Evolutionary conservation across 2,797 vertebrate species (phyloP).

Genomic region (Poeciliopsis presidionis): DNA sequence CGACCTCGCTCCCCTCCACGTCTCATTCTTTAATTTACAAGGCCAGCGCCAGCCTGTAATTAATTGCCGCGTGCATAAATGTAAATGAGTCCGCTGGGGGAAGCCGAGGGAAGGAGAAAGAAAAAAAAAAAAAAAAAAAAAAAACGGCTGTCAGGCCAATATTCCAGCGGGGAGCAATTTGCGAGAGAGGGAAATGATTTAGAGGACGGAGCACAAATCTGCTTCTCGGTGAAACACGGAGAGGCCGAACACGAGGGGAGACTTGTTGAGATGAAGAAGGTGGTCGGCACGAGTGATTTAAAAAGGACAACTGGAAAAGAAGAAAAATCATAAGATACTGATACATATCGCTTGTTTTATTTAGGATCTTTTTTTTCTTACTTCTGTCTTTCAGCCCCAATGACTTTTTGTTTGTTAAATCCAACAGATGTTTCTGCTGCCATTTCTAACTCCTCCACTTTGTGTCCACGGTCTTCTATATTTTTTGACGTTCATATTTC

Average conservation of each 20-base stretch:
- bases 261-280: constrained; percentile 43
- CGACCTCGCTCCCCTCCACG: constrained; percentile 52
- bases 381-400: constrained; percentile 9
- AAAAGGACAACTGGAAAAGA: constrained; percentile 21
- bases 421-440: constrained; percentile 28
- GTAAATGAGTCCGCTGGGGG: constrained; percentile 75
- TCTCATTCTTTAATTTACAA: constrained; percentile 65
- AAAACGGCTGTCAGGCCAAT: constrained; percentile 67
- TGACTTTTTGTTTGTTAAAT: constrained; percentile 13
- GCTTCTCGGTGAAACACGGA: constrained; percentile 46
- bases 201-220: constrained; percentile 75
- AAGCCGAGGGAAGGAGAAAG: constrained; percentile 21
- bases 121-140: constrained; percentile 14
- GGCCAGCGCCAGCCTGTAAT: constrained; percentile 73
- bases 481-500: constrained; percentile 18
- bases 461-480: neutral
- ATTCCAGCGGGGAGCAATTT: constrained; percentile 76
- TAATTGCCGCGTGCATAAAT: constrained; percentile 79
- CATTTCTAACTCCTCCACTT: constrained; percentile 1
- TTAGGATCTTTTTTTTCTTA: constrained; percentile 22
- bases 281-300: constrained; percentile 29
- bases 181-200: constrained; percentile 79
- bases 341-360: constrained; percentile 56
- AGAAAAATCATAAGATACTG: constrained; percentile 15
- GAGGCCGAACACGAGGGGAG: constrained; percentile 40